These are phyloP conservation scores for Nothocercus julius DNA, from an alignment of 2,113 vertebrate species.

Conservation along the genomic window DNA sequence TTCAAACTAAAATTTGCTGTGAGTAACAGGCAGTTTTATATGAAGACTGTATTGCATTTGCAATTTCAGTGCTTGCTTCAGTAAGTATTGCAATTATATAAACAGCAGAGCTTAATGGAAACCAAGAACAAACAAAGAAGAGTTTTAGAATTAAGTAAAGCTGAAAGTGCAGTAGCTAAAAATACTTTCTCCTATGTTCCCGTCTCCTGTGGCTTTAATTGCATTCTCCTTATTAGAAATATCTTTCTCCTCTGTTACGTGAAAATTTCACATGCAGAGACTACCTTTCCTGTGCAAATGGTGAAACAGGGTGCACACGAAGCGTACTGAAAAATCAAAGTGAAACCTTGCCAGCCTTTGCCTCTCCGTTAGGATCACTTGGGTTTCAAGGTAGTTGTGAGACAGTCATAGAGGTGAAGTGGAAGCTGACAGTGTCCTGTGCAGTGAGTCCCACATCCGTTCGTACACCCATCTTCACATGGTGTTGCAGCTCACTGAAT, in stretches of 20 bases:
- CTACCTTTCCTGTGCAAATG: not conserved
- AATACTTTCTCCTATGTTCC: slow-evolving; percentile 1
- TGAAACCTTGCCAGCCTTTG: not conserved
- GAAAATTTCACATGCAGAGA: not conserved
- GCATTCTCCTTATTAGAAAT: slow-evolving; percentile 26
- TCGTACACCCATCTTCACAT: not conserved
- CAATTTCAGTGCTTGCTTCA: slow-evolving; percentile 1
- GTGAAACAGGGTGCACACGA: not conserved
- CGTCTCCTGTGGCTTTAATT: slow-evolving; percentile 20
- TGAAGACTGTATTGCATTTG: not conserved
- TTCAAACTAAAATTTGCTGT: slow-evolving; percentile 34
- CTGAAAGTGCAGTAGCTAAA: not conserved
- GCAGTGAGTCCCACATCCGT: not conserved
- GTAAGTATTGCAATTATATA: not conserved
- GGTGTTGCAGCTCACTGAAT: not conserved
- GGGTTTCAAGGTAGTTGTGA: not conserved
- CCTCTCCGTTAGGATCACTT: not conserved
- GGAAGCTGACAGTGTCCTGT: not conserved
- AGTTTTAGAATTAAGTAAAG: slow-evolving; percentile 39
- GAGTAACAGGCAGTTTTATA: not conserved
- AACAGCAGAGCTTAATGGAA: slow-evolving; percentile 42
- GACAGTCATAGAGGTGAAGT: not conserved
- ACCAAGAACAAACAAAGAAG: not conserved
- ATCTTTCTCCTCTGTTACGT: not conserved
- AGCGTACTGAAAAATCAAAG: not conserved